phyloP scores from a whole-genome alignment of 2,888 invertebrate species.

The Neria commutata region DNA sequence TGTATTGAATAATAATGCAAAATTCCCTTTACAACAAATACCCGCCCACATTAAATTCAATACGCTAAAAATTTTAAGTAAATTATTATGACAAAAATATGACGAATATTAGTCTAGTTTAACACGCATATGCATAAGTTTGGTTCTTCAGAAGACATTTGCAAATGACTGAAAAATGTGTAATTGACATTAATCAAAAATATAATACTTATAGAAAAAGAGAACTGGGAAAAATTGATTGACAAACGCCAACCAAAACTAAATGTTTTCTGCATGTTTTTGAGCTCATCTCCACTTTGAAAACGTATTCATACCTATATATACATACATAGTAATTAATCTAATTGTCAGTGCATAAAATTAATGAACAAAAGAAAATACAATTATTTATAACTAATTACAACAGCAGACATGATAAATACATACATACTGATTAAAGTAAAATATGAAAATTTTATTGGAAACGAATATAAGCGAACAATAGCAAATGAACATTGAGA shows the following conservation, averaged over 20 bases:
- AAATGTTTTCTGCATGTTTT: conserved; percentile 1
- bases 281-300: not conserved
- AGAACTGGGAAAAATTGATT: not conserved
- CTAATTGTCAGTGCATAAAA: not conserved
- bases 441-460: conserved; percentile 4
- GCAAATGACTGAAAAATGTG: not conserved
- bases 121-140: no score
- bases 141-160: no score
- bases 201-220: not conserved
- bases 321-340: not conserved
- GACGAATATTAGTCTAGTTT: no score
- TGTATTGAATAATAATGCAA: conserved; percentile 32
- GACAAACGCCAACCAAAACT: not conserved
- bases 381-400: not conserved
- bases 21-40: conserved; percentile 52
- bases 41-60: conserved; percentile 52
- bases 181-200: not conserved
- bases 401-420: not conserved
- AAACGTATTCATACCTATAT: not conserved
- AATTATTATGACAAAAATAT: conserved; percentile 20
- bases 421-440: not conserved
- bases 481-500: not conserved
- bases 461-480: conserved; percentile 7
- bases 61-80: no score
- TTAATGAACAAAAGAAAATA: not conserved